These are phyloP conservation scores for Perdita meconis DNA, from an alignment of 2,888 invertebrate species.

Conservation along the genomic window DNA sequence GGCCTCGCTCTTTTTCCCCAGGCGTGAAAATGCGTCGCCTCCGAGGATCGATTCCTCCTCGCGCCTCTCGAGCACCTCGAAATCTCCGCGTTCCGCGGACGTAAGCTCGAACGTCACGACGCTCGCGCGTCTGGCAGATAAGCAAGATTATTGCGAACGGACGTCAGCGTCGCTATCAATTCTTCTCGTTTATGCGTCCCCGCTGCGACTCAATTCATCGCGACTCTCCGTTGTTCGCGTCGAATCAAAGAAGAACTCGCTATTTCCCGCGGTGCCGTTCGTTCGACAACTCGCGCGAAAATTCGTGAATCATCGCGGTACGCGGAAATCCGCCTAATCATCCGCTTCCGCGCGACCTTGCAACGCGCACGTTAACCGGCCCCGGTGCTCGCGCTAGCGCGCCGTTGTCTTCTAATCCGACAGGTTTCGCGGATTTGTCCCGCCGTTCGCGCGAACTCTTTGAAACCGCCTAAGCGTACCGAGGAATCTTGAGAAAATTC, in stretches of 20 bases:
- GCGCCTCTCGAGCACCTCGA: neutral
- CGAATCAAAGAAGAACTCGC: too few species aligned
- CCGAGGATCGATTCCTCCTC: too few species aligned
- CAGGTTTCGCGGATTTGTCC: slow-evolving; percentile 20
- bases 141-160: slow-evolving; percentile 55
- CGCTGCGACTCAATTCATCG: slow-evolving; percentile 28
- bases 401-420: slow-evolving; percentile 5
- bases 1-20: neutral
- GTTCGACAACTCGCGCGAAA: slow-evolving; percentile 6
- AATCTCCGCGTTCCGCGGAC: slow-evolving; percentile 6
- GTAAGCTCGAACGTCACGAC: slow-evolving; percentile 43
- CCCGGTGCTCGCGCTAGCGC: slow-evolving; percentile 6
- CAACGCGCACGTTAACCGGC: too few species aligned
- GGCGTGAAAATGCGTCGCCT: neutral
- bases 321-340: slow-evolving; percentile 54
- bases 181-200: slow-evolving; percentile 15
- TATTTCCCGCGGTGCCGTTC: too few species aligned
- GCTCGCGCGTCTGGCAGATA: slow-evolving; percentile 55
- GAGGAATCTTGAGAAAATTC: slow-evolving; percentile 54
- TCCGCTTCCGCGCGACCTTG: slow-evolving; percentile 32
- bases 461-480: slow-evolving; percentile 5
- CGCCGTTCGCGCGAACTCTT: slow-evolving; percentile 35
- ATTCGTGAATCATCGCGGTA: slow-evolving; percentile 63
- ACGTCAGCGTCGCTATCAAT: slow-evolving; percentile 57
- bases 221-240: neutral